phyloP scores from a whole-genome alignment of 1,140 invertebrate species.

The Dendrolimus kikuchii region DNA sequence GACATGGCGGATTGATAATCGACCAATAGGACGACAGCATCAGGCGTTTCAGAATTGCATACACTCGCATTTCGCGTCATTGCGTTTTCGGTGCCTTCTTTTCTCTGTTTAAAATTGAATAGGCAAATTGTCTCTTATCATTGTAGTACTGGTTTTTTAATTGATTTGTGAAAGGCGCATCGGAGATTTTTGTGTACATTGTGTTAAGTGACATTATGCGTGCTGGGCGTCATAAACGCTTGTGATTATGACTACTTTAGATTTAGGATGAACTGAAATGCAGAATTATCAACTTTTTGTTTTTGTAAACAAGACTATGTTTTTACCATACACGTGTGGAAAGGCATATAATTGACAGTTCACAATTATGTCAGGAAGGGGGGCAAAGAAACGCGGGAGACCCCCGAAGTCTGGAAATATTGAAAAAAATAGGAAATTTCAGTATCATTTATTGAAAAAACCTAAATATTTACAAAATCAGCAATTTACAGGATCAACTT shows the following conservation, averaged over 20 bases:
- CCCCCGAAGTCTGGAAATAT: conserved; percentile 90
- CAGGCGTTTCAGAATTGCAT: conserved; percentile 72
- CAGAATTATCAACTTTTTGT: conserved; percentile 64
- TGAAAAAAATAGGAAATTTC: conserved; percentile 87
- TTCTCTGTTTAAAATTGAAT: conserved; percentile 49
- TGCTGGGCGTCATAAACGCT: conserved; percentile 32
- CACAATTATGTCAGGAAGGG: conserved; percentile 84
- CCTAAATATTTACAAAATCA: conserved; percentile 85
- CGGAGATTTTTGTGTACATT: conserved; percentile 27
- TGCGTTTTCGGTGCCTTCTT: conserved; percentile 73
- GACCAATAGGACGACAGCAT: conserved; percentile 76
- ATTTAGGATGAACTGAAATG: conserved; percentile 69
- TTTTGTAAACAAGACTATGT: conserved; percentile 72
- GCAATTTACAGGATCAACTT: conserved; percentile 77
- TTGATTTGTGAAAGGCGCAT: conserved; percentile 25
- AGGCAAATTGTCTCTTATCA: conserved; percentile 29
- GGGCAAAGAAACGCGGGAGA: conserved; percentile 88
- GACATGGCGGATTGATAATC: conserved; percentile 75
- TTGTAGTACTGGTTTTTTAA: conserved; percentile 31
- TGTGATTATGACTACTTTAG: conserved; percentile 61
- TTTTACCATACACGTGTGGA: conserved; percentile 73
- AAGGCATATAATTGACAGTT: conserved; percentile 68
- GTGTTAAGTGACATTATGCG: conserved; percentile 30
- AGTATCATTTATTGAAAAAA: conserved; percentile 91
- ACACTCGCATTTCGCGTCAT: conserved; percentile 75